Conservation (phyloP, 2,797 vertebrate species). For the Xenentodon cancila region DNA sequence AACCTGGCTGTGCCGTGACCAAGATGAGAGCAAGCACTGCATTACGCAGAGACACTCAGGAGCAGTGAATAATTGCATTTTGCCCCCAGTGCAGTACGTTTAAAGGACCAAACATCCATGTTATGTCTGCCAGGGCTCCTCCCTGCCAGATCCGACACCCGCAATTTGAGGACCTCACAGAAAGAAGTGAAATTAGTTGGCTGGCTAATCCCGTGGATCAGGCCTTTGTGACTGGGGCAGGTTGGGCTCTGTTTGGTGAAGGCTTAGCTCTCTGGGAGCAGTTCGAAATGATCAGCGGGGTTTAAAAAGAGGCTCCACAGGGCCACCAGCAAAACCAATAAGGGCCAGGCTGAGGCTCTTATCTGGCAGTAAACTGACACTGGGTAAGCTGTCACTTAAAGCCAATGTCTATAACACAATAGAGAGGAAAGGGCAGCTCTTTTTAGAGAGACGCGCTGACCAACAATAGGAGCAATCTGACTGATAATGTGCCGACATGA, state of each 20-base stretch:
- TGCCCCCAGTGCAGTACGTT: conserved; percentile 25
- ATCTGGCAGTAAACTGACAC: conserved; percentile 81
- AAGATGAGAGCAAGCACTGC: no score
- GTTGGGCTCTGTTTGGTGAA: conserved; percentile 85
- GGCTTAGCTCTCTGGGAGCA: conserved; percentile 81
- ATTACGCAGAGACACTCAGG: conserved; percentile 17
- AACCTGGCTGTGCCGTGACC: conserved; percentile 4
- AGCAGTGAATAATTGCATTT: conserved; percentile 32
- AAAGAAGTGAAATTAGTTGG: conserved; percentile 84
- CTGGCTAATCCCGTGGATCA: conserved; percentile 84
- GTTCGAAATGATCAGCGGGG: conserved; percentile 80
- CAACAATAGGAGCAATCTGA: conserved; percentile 68
- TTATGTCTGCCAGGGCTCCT: conserved; percentile 75
- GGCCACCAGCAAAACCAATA: conserved; percentile 79
- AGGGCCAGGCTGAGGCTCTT: conserved; percentile 69
- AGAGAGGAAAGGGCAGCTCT: conserved; percentile 65
- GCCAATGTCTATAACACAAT: conserved; percentile 68
- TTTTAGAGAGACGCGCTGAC: conserved; percentile 44
- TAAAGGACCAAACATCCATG: conserved; percentile 68
- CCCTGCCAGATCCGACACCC: conserved; percentile 65
- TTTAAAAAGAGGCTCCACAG: conserved; percentile 79
- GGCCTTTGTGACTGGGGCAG: conserved; percentile 82
- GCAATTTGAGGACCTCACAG: conserved; percentile 86
- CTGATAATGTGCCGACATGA: conserved; percentile 65
- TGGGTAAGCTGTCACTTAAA: conserved; percentile 75